Evolutionary conservation across 92 coral and sea anemone species (phyloP), one percentile per base, ranked within the genome.

Genomic region (Heteractis magnifica): DNA sequence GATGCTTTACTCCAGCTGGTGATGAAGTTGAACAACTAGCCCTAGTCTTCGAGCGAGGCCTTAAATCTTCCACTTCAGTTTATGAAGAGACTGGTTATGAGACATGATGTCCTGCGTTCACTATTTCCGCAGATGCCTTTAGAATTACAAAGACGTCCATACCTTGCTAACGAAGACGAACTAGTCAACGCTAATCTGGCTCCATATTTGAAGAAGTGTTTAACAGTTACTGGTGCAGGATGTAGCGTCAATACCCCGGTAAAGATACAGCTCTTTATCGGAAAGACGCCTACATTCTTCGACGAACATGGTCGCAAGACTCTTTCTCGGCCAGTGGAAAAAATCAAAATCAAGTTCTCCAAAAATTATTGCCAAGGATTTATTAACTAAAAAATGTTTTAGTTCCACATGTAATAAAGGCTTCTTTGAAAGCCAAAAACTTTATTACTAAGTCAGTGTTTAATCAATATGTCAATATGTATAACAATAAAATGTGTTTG

Each of bases 271-370:
- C 65, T 76, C 26, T n/a, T 20, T 4, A 82, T 88, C 52, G 88
- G 91, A 52, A 88, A 79, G 78, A 82, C 88, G 53, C 88, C 91
- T 20, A 83, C 76, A 20, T 88, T 88, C 60, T 19, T 88, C 50
- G 78, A 84, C 13, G 68, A 11, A 72, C 51, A 56, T 52, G 87
- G 87, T 76, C 74, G 59, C 12, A 84, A 76, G 71, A 62, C 80
- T 11, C 60, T 65, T 44, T 51, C 84, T 21, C 83, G 87, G 58
- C 81, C 82, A 13, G 77, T 88, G 13, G 90, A 88, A 76, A 83
- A 78, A 64, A 48, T 84, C 19, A 81, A 79, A 56, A 80, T 88
- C 13, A 62, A 65, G 41, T 88, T 88, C 72, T 79, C 73, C 71
- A 88, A 84, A 76, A 52, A 68, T 53, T 84, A 83, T 18, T 84